phyloP scores from a whole-genome alignment of 2,113 vertebrate genomes.

The Zosterops lateralis region DNA sequence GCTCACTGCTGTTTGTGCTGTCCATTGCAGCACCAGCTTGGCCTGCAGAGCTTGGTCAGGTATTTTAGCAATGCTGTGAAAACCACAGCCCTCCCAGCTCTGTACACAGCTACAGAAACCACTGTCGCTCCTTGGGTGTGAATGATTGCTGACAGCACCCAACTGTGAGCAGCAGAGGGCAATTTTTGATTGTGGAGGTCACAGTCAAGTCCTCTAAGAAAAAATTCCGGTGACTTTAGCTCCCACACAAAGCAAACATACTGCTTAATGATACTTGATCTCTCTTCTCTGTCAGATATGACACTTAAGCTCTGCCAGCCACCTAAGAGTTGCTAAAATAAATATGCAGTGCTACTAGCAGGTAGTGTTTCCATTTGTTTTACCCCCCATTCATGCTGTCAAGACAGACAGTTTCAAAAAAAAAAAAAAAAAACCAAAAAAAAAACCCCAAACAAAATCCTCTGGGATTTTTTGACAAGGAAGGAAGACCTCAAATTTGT shows the following conservation, averaged over 20 bases:
- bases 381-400: not conserved
- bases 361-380: not conserved
- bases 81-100: not conserved
- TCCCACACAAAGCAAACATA: not conserved
- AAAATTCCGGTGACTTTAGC: not conserved
- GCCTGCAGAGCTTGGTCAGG: not conserved
- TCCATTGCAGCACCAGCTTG: not conserved
- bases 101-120: not conserved
- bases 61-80: not conserved
- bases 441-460: not conserved
- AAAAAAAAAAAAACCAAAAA: not conserved
- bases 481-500: not conserved
- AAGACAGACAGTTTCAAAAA: not conserved
- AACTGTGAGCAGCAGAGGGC: not conserved
- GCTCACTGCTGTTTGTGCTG: not conserved
- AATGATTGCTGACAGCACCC: not conserved
- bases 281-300: not conserved
- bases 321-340: not conserved
- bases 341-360: not conserved
- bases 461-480: not conserved
- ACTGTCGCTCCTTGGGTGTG: not conserved
- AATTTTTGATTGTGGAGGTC: not conserved
- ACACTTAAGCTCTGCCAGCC: not conserved
- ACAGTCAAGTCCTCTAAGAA: constrained; percentile 4
- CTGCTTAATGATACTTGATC: not conserved